Evolutionary conservation across 2,113 vertebrate species (phyloP).

Genomic region (Empidonax alnorum): DNA sequence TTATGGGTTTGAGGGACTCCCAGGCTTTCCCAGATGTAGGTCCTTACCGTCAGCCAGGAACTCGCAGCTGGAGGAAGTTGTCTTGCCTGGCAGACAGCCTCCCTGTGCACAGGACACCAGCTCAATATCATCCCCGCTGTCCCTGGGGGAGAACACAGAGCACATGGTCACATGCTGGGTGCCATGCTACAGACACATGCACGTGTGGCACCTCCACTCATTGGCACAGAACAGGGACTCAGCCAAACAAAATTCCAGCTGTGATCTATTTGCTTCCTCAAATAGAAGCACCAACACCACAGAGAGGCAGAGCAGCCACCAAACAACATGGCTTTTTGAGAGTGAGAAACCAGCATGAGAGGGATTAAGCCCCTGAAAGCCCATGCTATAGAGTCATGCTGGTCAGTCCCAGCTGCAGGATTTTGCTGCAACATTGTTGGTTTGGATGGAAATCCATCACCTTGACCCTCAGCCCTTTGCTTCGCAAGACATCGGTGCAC

Average conservation of each 20-base stretch:
- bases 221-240: fast-evolving
- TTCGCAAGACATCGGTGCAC: not conserved
- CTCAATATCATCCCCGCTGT: slow-evolving; percentile 93
- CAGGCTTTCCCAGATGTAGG: not conserved
- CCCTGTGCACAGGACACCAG: slow-evolving; percentile 87
- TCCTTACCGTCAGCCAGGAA: slow-evolving; percentile 88
- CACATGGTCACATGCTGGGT: not conserved
- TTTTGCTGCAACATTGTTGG: not conserved
- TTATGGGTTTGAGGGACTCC: not conserved
- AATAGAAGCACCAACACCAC: not conserved
- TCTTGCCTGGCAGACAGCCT: slow-evolving; percentile 81
- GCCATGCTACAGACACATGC: not conserved
- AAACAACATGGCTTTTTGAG: not conserved
- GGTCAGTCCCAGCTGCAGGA: not conserved
- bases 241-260: not conserved
- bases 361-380: not conserved
- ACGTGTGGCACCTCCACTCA: fast-evolving
- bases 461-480: not conserved
- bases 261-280: fast-evolving
- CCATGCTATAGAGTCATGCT: fast-evolving
- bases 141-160: slow-evolving; percentile 75
- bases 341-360: fast-evolving
- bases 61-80: slow-evolving; percentile 93
- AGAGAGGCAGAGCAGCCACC: not conserved
- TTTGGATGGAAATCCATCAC: not conserved